Percentiles rank a stretch among this genome's conserved stretches.
phyloP scores from a whole-genome alignment of 2,888 invertebrate species.

The Lepetodrilus schrolli region DNA sequence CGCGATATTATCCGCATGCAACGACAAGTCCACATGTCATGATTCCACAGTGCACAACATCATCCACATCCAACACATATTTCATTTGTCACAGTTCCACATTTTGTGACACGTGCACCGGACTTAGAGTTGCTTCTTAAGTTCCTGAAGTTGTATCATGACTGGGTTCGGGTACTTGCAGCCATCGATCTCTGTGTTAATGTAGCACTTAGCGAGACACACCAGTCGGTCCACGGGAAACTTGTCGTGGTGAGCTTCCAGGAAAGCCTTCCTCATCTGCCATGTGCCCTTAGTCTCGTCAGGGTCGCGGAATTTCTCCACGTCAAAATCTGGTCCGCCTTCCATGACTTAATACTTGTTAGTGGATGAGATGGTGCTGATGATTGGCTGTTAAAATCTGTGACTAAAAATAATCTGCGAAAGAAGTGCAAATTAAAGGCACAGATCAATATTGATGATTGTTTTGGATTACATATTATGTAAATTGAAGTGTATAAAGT shows the following conservation, averaged over 20 bases:
- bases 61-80: too few species aligned
- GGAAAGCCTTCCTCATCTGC: conserved; percentile 86
- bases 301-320: conserved; percentile 22
- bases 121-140: neutral
- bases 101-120: neutral
- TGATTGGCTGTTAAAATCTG: too few species aligned
- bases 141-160: conserved; percentile 25
- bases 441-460: too few species aligned
- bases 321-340: conserved; percentile 7
- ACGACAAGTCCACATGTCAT: too few species aligned
- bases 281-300: conserved; percentile 92
- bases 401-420: too few species aligned
- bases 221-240: conserved; percentile 86
- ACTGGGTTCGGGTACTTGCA: conserved; percentile 19
- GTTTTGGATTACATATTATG: too few species aligned
- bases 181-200: conserved; percentile 77
- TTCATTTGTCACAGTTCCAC: too few species aligned
- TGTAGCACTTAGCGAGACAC: conserved; percentile 90
- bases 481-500: too few species aligned
- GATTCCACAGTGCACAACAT: too few species aligned
- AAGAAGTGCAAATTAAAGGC: too few species aligned
- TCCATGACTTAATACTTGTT: neutral
- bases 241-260: conserved; percentile 84
- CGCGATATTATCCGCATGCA: too few species aligned
- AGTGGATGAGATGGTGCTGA: too few species aligned